Evolutionary conservation across 1,140 invertebrate genomes (phyloP).

Genomic region (Lordiphosa collinella): DNA sequence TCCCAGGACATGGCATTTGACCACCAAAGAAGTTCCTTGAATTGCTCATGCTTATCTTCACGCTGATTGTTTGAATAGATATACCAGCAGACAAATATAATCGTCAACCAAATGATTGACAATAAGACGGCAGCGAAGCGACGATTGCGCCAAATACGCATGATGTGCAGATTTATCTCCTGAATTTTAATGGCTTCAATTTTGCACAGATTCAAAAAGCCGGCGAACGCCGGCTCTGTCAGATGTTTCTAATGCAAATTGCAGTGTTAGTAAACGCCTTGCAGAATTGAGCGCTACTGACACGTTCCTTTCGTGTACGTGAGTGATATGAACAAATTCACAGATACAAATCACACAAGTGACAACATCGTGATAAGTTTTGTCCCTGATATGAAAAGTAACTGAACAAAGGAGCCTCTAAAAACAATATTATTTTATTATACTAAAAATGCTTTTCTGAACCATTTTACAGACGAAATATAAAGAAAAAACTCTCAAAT

Average conservation of each 20-base stretch:
- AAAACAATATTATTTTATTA: too few relatives aligned
- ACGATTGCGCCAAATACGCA: constrained; percentile 36
- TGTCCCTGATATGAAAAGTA: too few relatives aligned
- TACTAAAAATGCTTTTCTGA: too few relatives aligned
- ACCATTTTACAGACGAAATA: too few relatives aligned
- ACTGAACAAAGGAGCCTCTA: too few relatives aligned
- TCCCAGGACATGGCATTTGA: constrained; percentile 25
- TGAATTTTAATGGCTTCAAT: background rate
- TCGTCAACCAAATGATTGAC: constrained; percentile 6
- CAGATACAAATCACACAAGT: too few relatives aligned
- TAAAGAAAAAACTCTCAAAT: too few relatives aligned
- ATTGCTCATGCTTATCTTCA: background rate
- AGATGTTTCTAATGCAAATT: constrained; percentile 8
- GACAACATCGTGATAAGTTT: too few relatives aligned
- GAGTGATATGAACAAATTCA: too few relatives aligned
- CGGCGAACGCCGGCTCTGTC: constrained; percentile 1
- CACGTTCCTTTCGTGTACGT: too few relatives aligned
- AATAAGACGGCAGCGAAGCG: background rate
- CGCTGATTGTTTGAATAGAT: background rate
- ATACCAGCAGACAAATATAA: background rate
- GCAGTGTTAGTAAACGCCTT: constrained; percentile 5
- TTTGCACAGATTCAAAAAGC: constrained; percentile 17
- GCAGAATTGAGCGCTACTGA: background rate
- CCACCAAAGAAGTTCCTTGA: constrained; percentile 52
- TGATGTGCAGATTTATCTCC: background rate